Evolutionary conservation across 64 coral and sea anemone species (phyloP), one percentile per base, ranked within the genome.

Genomic region (Montipora capricornis): DNA sequence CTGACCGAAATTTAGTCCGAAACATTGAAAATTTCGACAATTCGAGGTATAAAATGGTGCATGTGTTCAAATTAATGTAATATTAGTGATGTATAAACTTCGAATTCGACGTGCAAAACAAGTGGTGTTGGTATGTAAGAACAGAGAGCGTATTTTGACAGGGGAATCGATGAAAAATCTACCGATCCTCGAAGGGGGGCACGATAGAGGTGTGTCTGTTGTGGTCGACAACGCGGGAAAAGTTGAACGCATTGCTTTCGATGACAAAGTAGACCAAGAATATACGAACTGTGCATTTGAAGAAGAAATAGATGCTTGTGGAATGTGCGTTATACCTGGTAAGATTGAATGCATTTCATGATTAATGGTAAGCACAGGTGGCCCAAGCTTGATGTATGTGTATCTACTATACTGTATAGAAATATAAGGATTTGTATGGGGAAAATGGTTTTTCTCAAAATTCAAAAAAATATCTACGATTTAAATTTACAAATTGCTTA

Each of bases 261-360:
- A 98, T 60, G 57, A 59, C 10, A 58, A 77, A n/a, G 84, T 98
- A 8, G 70, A 91, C 47, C 87, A 57, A 53, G 82, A 92, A 8
- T 96, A 90, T 77, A 4, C 44, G 20, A 80, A 68, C 5, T 3
- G 37, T 49, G 78, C 8, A 4, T 98, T 96, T 90, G 79, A 19
- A 1, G 82, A 77, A 1, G 91, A 96, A 79, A 88, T 98, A 26
- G 97, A 98, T 81, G 97, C 97, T 22, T 94, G 82, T 81, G 94
- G 91, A 12, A 96, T 91, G 91, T 96, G 94, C 85, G 84, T 98
- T 45, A 12, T 98, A 58, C 97, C 97, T 76, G 97, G 97, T 98
- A 84, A 58, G 69, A 26, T 26, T 26, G 24, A 26, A 26, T 26
- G 24, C 24, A 26, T 26, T 26, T 26, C 24, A 26, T 26, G 24